Evolutionary conservation across 2,113 vertebrate species (phyloP), one percentile per base, ranked within the genome.

Genomic region (Oreotragus oreotragus): DNA sequence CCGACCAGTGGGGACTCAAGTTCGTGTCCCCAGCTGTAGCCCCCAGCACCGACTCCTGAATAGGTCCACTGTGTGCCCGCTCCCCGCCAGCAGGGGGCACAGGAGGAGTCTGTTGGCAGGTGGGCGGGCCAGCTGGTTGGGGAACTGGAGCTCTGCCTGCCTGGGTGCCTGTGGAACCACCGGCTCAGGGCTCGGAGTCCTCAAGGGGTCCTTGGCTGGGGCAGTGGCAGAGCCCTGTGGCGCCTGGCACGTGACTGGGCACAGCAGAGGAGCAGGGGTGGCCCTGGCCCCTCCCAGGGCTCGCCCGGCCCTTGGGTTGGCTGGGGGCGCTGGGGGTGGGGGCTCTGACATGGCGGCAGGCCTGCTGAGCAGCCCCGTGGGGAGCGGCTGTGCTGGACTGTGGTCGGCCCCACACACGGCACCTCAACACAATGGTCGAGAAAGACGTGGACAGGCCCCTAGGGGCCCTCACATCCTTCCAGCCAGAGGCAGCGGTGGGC

Each of bases 381-480:
- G 45, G n/a, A 27, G 60, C 9, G 2, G 1, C 2, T 0, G 8
- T 17, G 49, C 30, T 17, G 5, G 13, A 17, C 25, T 47, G 8
- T 4, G 1, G 33, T 84, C 2, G 1, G 21, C 15, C 9, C 33
- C 6, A 13, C 16, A 14, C 25, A 7, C 1, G 7, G 21, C 12
- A 36, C 13, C 15, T 45, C 58, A 6, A 3, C 2, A 0, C 3
- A 0, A 1, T 16, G 5, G 43, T 11, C 1, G 21, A 53, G 51
- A 45, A n/a, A 28, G 58, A 13, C 6, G 5, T 1, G 7, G 15
- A 28, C 6, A 1, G 30, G 66, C 36, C 51, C 6, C 5, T 4
- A 0, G 6, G 55, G 21, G 33, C 7, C 21, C 2, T n/a, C 3
- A 7, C 6, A 36, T 47, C 5, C 28, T 45, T 10, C 12, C 4